These are phyloP conservation scores for Silurus aristotelis DNA, from an alignment of 2,797 vertebrate genomes.

Conservation along the genomic window DNA sequence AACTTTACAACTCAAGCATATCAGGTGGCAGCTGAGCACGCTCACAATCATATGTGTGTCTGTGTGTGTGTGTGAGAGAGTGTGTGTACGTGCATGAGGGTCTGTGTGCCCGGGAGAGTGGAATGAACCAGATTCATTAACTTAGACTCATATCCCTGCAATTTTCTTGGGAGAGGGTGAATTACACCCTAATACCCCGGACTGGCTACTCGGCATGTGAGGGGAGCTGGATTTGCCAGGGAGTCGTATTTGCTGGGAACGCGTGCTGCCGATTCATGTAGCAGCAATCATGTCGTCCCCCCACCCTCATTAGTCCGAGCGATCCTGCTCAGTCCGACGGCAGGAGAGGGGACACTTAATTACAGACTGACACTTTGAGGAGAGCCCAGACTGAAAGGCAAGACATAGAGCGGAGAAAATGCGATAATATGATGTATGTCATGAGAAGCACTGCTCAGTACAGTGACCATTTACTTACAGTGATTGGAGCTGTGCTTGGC, in stretches of 20 bases:
- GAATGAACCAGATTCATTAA: slow-evolving; percentile 45
- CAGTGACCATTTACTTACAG: slow-evolving; percentile 30
- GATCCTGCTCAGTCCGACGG: slow-evolving; percentile 22
- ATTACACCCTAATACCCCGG: slow-evolving; percentile 40
- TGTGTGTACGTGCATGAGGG: slow-evolving; percentile 11
- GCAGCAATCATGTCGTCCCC: slow-evolving; percentile 59
- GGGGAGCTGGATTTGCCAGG: slow-evolving; percentile 31
- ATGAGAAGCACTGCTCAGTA: slow-evolving; percentile 36
- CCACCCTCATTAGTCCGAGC: slow-evolving; percentile 25
- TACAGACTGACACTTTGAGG: slow-evolving; percentile 46
- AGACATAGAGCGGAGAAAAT: slow-evolving; percentile 27
- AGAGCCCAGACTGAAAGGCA: slow-evolving; percentile 38
- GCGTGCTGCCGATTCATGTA: slow-evolving; percentile 59
- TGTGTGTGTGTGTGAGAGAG: slow-evolving; percentile 40
- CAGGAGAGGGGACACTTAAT: slow-evolving; percentile 45
- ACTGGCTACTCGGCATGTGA: slow-evolving; percentile 36
- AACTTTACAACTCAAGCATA: slow-evolving; percentile 77
- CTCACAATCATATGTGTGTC: slow-evolving; percentile 56
- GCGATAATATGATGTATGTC: slow-evolving; percentile 33
- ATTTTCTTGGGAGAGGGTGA: slow-evolving; percentile 44
- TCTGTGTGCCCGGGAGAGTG: slow-evolving; percentile 23
- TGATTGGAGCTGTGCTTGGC: slow-evolving; percentile 28
- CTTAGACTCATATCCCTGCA: slow-evolving; percentile 40
- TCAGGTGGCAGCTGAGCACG: slow-evolving; percentile 67
- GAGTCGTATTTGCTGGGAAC: slow-evolving; percentile 22